phyloP scores from a whole-genome alignment of 2,113 vertebrate species.

The Uropsilus gracilis region DNA sequence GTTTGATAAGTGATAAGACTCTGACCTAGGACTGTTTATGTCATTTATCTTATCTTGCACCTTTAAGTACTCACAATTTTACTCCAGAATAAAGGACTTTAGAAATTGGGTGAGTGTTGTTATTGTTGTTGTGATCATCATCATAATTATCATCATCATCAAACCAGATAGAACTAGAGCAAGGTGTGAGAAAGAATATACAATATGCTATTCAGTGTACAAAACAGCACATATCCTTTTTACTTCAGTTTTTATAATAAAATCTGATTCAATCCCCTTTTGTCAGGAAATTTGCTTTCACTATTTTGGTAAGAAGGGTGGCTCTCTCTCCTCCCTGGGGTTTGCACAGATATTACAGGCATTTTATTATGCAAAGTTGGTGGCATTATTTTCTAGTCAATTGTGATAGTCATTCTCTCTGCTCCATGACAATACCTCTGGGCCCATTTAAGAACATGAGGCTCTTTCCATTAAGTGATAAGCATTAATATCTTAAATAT shows the following conservation, averaged over 20 bases:
- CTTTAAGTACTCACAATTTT: neutral
- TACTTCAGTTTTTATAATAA: neutral
- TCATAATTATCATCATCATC: too few relatives aligned
- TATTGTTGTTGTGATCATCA: neutral
- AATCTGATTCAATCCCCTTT: neutral
- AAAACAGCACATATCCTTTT: neutral
- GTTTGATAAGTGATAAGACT: neutral
- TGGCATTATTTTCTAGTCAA: neutral
- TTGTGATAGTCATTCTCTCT: neutral
- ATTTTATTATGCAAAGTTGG: neutral
- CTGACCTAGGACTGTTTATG: neutral
- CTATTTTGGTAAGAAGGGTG: neutral
- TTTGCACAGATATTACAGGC: neutral
- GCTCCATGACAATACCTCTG: neutral
- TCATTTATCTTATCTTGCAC: neutral
- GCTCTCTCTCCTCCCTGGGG: neutral
- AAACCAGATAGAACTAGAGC: slow-evolving; percentile 19
- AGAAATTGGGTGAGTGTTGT: neutral
- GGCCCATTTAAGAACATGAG: neutral
- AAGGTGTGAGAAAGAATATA: neutral
- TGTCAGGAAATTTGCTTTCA: neutral
- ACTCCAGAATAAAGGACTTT: neutral
- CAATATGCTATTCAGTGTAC: neutral
- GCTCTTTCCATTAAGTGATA: neutral
- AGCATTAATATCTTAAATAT: neutral